Evolutionary conservation across 2,888 invertebrate genomes (phyloP), one percentile per base, ranked within the genome.

Genomic region (Ophonus ardosiacus): DNA sequence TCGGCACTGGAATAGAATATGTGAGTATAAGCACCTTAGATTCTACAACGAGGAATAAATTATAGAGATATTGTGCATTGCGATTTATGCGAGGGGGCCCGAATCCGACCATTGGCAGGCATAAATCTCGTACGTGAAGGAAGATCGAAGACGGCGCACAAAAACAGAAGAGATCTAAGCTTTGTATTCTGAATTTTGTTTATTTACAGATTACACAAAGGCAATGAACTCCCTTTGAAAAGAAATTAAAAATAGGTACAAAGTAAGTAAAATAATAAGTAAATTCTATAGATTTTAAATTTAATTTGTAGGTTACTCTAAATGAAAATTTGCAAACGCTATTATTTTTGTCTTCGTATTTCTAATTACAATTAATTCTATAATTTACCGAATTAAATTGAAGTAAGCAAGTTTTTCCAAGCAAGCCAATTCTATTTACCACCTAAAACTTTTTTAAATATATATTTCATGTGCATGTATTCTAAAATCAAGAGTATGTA

Each of bases 121-220:
- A 51, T 74, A 74, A 74, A 74, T 74, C 51, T 74, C 74, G 18
- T 74, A 74, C 74, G 74, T 74, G 74, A 13, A 74, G 38, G 43
- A 51, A 51, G 43, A 51, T 51, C 43, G 43, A 13, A 51, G 43
- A 13, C 2, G 43, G 43, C 43, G 13, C 43, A 51, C 8, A 51
- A 51, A 51, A 8, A 51, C 10, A 51, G 10, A 13, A 51, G n/a
- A 8, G 0, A 51, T 5, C 43, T 51, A 51, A 0, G 43, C 43
- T 51, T 51, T 51, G 43, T 51, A 7, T 51, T 51, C 43, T 51
- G 43, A 51, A 51, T 51, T 51, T 51, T 51, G 43, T 51, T 51
- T 51, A 51, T 51, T 51, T 51, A 51, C 43, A 51, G 13, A 10
- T 51, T 51, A 10, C 43, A 51, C 43, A 51, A 51, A 51, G 13